These are phyloP conservation scores for Pristis pectinata DNA, from an alignment of 2,797 vertebrate genomes.

Conservation along the genomic window DNA sequence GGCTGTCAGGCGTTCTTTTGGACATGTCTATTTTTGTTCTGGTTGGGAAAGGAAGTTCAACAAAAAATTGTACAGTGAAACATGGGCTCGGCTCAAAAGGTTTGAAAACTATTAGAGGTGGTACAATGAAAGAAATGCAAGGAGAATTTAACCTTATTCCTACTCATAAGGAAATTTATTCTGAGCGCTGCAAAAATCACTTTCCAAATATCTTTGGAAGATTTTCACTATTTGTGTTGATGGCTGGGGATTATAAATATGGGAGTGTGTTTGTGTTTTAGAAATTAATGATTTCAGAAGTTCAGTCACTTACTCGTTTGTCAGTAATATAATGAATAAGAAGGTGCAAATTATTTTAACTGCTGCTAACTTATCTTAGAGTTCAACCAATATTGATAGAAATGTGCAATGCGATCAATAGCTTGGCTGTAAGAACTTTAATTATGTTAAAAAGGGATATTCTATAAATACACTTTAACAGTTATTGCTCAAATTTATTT, in stretches of 20 bases:
- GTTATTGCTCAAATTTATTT: conserved; percentile 15
- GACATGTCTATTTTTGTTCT: too few species aligned
- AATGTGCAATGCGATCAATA: neutral
- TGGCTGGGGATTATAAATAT: neutral
- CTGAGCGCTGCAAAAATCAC: neutral
- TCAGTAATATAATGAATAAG: neutral
- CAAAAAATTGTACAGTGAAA: too few species aligned
- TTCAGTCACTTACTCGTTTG: neutral
- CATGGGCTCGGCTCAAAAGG: too few species aligned
- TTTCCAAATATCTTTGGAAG: neutral
- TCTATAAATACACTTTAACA: neutral
- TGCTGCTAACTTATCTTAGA: neutral
- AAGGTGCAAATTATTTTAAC: neutral
- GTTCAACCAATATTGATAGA: neutral
- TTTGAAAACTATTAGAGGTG: neutral
- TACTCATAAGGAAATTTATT: neutral
- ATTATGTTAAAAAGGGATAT: conserved; percentile 21
- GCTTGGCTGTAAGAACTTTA: neutral
- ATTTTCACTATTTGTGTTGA: neutral
- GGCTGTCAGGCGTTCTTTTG: too few species aligned
- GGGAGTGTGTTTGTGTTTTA: neutral
- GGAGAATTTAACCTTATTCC: neutral
- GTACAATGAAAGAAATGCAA: neutral
- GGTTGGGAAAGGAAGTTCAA: too few species aligned
- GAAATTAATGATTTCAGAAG: neutral